Evolutionary conservation across 2,888 invertebrate genomes (phyloP), one percentile per base, ranked within the genome.

Genomic region (Leptothorax acervorum): DNA sequence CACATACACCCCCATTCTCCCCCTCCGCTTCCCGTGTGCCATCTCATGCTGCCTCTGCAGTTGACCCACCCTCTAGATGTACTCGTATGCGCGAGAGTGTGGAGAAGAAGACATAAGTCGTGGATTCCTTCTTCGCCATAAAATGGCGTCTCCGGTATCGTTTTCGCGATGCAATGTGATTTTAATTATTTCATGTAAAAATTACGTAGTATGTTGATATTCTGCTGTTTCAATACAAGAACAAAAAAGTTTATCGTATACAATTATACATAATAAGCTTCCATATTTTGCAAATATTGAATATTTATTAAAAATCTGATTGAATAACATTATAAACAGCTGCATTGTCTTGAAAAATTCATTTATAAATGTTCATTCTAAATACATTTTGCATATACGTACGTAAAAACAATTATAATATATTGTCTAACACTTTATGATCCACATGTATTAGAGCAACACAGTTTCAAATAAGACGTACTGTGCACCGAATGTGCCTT

Each of bases 1-100:
- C 85, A 85, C 89, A 89, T 76, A 84, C 87, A 89, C 88, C 85
- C 85, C 89, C 84, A 85, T 87, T 89, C 85, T 70, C 55, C 74
- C 89, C 60, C 79, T 71, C 79, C 48, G 71, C 45, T 66, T 57
- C 68, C 60, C 70, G 70, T 60, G 70, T 79, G 79, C 79, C 79
- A 71, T 81, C 79, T 81, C 79, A 71, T 48, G 42, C 71, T 71
- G 60, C 79, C 60, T 60, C 60, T 28, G 42, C 71, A 39, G 65
- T 71, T 60, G 71, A 81, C 79, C 79, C 71, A 81, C 79, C 79
- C 79, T 81, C 71, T 28, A 60, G 48, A 79, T 48, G 39, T 81
- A 18, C 70, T 71, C 85, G 70, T 75, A 73, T 84, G 82, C 78
- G 71, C 82, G 75, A 71, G 57, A 79, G 57, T 45, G 31, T 83